A percentile compares a stretch with the other conserved stretches of the same genome.
These are phyloP conservation scores for Lophius piscatorius DNA, from an alignment of 2,113 vertebrate species.

Conservation along the genomic window DNA sequence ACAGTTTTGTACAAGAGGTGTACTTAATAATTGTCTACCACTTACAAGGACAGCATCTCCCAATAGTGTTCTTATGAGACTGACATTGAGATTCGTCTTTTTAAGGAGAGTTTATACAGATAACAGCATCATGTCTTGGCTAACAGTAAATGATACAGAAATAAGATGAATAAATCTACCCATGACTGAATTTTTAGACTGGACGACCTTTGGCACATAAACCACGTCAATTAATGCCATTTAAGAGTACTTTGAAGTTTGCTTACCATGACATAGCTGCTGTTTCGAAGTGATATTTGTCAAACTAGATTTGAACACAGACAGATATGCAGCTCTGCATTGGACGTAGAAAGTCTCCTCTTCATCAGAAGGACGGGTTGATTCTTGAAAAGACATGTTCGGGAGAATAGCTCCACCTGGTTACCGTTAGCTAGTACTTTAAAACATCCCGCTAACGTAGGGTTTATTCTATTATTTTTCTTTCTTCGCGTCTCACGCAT, in stretches of 20 bases:
- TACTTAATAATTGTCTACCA: too few relatives aligned
- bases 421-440: slow-evolving; percentile 1
- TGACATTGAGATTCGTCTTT: too few relatives aligned
- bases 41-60: too few relatives aligned
- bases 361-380: slow-evolving; percentile 77
- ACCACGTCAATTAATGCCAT: too few relatives aligned
- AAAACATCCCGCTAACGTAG: not conserved
- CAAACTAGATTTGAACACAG: slow-evolving; percentile 89
- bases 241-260: not conserved
- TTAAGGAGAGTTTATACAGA: too few relatives aligned
- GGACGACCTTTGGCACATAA: not conserved
- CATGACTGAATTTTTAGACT: too few relatives aligned
- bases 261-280: slow-evolving; percentile 88
- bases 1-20: too few relatives aligned
- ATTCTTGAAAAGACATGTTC: slow-evolving; percentile 63
- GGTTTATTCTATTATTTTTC: not conserved
- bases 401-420: not conserved
- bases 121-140: too few relatives aligned
- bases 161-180: too few relatives aligned
- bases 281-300: slow-evolving; percentile 89
- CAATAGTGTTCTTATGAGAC: too few relatives aligned
- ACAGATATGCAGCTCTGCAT: slow-evolving; percentile 90
- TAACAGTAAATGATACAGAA: too few relatives aligned
- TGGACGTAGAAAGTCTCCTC: slow-evolving; percentile 87
- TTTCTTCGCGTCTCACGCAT: not conserved